phyloP scores from a whole-genome alignment of 2,888 invertebrate genomes.

The Callyntrura guangdongensis region DNA sequence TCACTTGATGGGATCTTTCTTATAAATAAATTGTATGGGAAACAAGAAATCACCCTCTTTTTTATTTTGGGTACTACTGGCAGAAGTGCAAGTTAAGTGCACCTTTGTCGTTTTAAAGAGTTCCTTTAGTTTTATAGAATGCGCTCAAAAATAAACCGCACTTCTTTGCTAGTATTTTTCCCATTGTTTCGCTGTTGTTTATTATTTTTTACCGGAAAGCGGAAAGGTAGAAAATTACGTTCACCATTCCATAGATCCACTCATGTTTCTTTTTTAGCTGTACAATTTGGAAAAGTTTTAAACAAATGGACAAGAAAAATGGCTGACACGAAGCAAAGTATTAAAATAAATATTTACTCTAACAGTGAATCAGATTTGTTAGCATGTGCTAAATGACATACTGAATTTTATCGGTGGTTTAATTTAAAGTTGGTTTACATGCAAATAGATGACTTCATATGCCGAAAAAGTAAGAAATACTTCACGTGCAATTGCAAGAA shows the following conservation, averaged over 20 bases:
- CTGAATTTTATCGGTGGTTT: slow-evolving; percentile 71
- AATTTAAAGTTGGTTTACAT: slow-evolving; percentile 51
- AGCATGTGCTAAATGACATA: slow-evolving; percentile 58
- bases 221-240: slow-evolving; percentile 76
- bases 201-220: slow-evolving; percentile 58
- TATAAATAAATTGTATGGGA: neutral
- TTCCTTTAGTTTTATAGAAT: neutral
- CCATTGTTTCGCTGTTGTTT: slow-evolving; percentile 58
- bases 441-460: neutral
- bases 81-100: neutral
- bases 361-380: slow-evolving; percentile 57
- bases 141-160: neutral
- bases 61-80: neutral
- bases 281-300: neutral
- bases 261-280: neutral
- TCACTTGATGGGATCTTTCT: slow-evolving; percentile 19
- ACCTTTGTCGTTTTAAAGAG: no score
- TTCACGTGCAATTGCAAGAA: neutral
- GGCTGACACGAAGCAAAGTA: neutral
- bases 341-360: slow-evolving; percentile 40
- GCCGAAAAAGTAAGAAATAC: neutral
- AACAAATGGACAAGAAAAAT: slow-evolving; percentile 5
- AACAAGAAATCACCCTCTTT: neutral
- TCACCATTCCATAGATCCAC: neutral
- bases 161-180: slow-evolving; percentile 20